Evolutionary conservation across 2,888 invertebrate genomes (phyloP).

Genomic region (Noctua janthina): DNA sequence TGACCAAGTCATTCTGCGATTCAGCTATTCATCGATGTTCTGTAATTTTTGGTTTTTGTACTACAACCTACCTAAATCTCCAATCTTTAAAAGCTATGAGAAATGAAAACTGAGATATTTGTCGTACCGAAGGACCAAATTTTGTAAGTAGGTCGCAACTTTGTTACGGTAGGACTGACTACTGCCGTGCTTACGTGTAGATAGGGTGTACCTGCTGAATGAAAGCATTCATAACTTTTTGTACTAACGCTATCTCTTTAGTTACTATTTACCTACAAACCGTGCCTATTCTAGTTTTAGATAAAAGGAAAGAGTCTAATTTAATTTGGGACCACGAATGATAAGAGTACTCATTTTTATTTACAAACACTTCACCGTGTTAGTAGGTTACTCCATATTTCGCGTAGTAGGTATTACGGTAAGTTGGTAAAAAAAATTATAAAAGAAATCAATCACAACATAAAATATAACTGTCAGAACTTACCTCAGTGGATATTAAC

Average conservation of each 20-base stretch:
- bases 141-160: neutral
- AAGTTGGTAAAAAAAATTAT: neutral
- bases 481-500: conserved; percentile 36
- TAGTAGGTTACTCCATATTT: neutral
- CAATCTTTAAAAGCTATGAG: neutral
- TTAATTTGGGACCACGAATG: neutral
- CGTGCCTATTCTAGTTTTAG: neutral
- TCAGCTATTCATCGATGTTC: neutral
- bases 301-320: neutral
- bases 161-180: neutral
- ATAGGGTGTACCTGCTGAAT: neutral
- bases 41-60: neutral
- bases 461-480: conserved; percentile 7
- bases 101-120: neutral
- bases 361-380: conserved; percentile 36
- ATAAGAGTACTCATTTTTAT: conserved; percentile 21
- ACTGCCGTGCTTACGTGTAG: neutral
- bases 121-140: neutral
- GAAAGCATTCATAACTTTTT: neutral
- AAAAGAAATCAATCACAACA: conserved; percentile 9
- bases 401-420: neutral
- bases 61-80: neutral
- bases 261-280: neutral
- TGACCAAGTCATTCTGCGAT: neutral
- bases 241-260: neutral